These are phyloP conservation scores for Laspeyria flexula DNA, from an alignment of 2,888 invertebrate species.

Conservation along the genomic window DNA sequence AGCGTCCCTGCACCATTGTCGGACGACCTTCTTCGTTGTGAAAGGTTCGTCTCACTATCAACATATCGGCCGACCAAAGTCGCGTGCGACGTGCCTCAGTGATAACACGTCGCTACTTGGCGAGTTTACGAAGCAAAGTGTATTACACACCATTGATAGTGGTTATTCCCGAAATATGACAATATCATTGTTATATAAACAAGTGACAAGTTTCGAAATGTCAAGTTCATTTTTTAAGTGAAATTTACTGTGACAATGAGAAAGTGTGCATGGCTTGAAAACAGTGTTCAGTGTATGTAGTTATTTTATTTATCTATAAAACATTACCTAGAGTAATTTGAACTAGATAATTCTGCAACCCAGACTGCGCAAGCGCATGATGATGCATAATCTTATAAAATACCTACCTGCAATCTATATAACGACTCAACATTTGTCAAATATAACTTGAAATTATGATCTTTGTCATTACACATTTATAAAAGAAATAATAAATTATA, in stretches of 20 bases:
- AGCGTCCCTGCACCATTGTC: constrained; percentile 20
- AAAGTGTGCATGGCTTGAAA: neutral
- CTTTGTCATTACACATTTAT: too few species aligned
- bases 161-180: neutral
- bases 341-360: too few species aligned
- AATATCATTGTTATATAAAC: neutral
- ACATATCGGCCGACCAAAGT: constrained; percentile 18
- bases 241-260: neutral
- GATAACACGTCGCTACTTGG: constrained; percentile 22
- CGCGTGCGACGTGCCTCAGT: constrained; percentile 25
- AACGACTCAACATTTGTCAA: too few species aligned
- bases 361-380: too few species aligned
- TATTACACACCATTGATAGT: neutral
- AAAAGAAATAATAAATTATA: too few species aligned
- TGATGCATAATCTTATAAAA: neutral
- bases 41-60: constrained; percentile 33
- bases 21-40: constrained; percentile 36
- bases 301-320: too few species aligned
- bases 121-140: neutral
- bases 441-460: too few species aligned
- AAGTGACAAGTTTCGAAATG: neutral
- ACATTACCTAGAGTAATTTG: too few species aligned
- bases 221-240: neutral
- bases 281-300: neutral
- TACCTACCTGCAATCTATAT: too few species aligned